A percentile compares a stretch with the other conserved stretches of the same genome.
These are phyloP conservation scores for Drosophila aldrichi DNA, from an alignment of 2,888 invertebrate genomes.

Conservation along the genomic window DNA sequence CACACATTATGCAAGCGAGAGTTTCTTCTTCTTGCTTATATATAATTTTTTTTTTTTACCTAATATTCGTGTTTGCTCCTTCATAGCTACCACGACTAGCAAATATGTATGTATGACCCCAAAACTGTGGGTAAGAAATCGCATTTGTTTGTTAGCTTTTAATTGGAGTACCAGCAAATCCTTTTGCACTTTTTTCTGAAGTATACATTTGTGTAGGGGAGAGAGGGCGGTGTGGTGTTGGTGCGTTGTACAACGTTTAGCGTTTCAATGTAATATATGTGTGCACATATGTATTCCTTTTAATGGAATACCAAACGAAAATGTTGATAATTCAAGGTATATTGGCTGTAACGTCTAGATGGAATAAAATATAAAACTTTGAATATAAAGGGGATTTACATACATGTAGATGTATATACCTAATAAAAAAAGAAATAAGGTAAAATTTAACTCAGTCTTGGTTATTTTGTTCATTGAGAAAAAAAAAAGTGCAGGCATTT, in stretches of 20 bases:
- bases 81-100: too few relatives aligned
- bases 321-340: not conserved
- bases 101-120: slow-evolving; percentile 18
- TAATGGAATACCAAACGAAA: not conserved
- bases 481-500: too few relatives aligned
- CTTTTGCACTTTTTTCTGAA: slow-evolving; percentile 14
- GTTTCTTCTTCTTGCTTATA: not conserved
- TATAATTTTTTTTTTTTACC: not conserved
- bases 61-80: not conserved
- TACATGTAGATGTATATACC: too few relatives aligned
- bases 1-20: not conserved
- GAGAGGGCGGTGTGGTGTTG: too few relatives aligned
- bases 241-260: slow-evolving; percentile 5
- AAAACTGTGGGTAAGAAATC: slow-evolving; percentile 16
- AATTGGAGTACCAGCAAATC: slow-evolving; percentile 26
- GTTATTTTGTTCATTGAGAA: too few relatives aligned
- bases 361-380: too few relatives aligned
- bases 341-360: too few relatives aligned
- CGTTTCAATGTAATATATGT: slow-evolving; percentile 16
- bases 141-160: slow-evolving; percentile 26
- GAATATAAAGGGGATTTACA: too few relatives aligned
- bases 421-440: too few relatives aligned
- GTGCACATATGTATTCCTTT: slow-evolving; percentile 1
- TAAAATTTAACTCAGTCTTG: too few relatives aligned
- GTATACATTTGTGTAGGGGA: not conserved